Base-by-base conservation (phyloP, 1,140 invertebrate species). In the Scaptomyza graminum region DNA sequence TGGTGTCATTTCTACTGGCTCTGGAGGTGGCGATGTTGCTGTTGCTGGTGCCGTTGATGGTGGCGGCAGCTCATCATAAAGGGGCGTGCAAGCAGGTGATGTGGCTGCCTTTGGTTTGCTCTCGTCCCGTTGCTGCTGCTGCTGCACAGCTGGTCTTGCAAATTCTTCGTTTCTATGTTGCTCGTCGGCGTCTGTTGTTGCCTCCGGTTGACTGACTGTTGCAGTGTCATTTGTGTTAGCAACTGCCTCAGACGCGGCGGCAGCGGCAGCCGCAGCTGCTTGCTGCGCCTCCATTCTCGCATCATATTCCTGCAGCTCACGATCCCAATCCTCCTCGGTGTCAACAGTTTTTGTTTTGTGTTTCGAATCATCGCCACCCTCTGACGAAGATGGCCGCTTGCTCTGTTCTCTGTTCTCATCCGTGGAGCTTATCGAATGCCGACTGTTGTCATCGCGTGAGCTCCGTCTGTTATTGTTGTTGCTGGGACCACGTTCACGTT, bases 271-370 rank as follows among this genome's bases (percentile, higher is more conserved):
- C 43, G 69, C 37, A 47, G 74, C 60, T 12, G 78, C 63, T 41
- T 82, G 75, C 6, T 87, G 67, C 3, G 73, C 67, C 15, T 90
- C 76, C 74, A 73, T 68, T 71, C 85, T 71, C 34, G 76, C 82
- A 59, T 91, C 83, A 41, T 90, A 90, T 31, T 91, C 90, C 54
- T 79, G 69, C 4, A 91, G 74, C 47, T 91, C 90, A 6, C 69
- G 74, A 76, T 91, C 90, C 90, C 90, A 91, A 69, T 91, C 90
- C 13, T 88, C 90, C 69, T 91, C 90, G 8, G 90, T 91, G 18
- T 91, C 90, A 22, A 28, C 67, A 18, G 15, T 13, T 13, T 50
- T 15, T 8, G 50, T 8, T 15, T 55, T 71, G 9, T 63, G 41
- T 13, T 74, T 83, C 1, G 43, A 4, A 28, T 43, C 65, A 13